These are phyloP conservation scores for Prosopocoilus inquinatus DNA, from an alignment of 2,888 invertebrate genomes.

Conservation along the genomic window DNA sequence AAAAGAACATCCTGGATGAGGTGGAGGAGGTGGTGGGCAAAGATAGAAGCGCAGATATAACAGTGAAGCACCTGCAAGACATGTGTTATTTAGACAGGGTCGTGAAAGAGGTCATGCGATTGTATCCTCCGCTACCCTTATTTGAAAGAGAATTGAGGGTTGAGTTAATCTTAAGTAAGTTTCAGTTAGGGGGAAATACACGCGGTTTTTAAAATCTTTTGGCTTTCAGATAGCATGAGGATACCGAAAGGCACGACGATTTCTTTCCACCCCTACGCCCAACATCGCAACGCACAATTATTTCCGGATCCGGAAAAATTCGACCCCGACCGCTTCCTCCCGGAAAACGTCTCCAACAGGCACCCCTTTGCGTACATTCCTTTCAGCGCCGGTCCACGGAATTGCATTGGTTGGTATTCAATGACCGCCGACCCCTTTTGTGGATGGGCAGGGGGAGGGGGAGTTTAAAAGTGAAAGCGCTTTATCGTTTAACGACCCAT, in stretches of 20 bases:
- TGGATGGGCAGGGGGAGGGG: not conserved
- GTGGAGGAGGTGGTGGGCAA: conserved; percentile 33
- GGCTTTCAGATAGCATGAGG: conserved; percentile 38
- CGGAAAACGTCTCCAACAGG: conserved; percentile 42
- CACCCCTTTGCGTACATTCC: conserved; percentile 51
- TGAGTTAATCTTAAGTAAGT: conserved; percentile 39
- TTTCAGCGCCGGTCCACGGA: conserved; percentile 52
- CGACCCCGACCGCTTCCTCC: conserved; percentile 50
- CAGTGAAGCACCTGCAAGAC: conserved; percentile 41
- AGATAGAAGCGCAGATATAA: conserved; percentile 32
- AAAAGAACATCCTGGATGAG: conserved; percentile 42
- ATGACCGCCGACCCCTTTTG: not conserved
- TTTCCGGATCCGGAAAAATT: conserved; percentile 54
- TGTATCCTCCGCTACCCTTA: conserved; percentile 57
- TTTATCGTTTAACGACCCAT: not conserved
- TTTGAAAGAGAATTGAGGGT: conserved; percentile 51
- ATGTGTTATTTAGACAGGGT: conserved; percentile 58
- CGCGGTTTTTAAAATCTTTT: not conserved
- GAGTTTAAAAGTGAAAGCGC: not conserved
- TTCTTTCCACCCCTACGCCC: conserved; percentile 48
- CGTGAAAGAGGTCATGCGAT: conserved; percentile 57
- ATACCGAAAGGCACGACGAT: conserved; percentile 51
- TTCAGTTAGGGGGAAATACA: not conserved
- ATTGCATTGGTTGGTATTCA: conserved; percentile 43
- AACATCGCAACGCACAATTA: conserved; percentile 51